Conservation (phyloP, 2,113 vertebrate species). For the Sander vitreus region DNA sequence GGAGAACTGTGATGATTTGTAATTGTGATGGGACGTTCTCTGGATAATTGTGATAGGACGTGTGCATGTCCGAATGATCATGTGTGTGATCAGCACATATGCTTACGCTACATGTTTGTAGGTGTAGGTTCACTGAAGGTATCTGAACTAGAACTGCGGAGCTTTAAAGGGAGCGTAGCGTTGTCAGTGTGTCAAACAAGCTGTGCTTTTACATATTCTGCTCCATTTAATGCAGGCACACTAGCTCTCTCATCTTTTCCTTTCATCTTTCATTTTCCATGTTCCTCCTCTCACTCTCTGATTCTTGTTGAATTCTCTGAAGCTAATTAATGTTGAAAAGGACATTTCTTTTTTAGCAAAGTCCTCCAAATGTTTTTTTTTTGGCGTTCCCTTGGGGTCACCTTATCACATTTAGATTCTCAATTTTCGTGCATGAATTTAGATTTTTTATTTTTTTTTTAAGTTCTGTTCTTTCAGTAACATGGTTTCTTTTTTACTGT, state of each 20-base stretch:
- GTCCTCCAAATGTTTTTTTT: constrained; percentile 76
- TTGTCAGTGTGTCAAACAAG: constrained; percentile 72
- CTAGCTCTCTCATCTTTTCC: constrained; percentile 64
- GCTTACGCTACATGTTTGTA: constrained; percentile 14
- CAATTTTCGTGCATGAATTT: constrained; percentile 49
- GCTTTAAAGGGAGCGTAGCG: constrained; percentile 58
- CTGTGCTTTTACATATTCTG: constrained; percentile 74
- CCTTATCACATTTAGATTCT: constrained; percentile 61
- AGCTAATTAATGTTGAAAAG: constrained; percentile 86
- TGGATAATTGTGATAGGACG: not conserved
- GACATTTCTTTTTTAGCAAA: constrained; percentile 78
- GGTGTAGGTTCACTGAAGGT: constrained; percentile 60
- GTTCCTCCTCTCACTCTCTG: constrained; percentile 50
- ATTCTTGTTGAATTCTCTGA: constrained; percentile 78
- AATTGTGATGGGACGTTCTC: constrained; percentile 7
- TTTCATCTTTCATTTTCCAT: constrained; percentile 67
- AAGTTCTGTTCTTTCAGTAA: constrained; percentile 27
- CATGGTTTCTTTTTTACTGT: constrained; percentile 32
- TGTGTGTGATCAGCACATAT: constrained; percentile 6
- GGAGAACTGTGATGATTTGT: not conserved
- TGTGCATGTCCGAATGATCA: constrained; percentile 1
- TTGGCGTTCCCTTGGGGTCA: constrained; percentile 75
- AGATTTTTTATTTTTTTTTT: not conserved
- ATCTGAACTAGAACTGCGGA: constrained; percentile 54
- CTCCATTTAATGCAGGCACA: constrained; percentile 68